Conservation (phyloP, 2,888 invertebrate genomes). For the Drosophila pseudotakahashii region DNA sequence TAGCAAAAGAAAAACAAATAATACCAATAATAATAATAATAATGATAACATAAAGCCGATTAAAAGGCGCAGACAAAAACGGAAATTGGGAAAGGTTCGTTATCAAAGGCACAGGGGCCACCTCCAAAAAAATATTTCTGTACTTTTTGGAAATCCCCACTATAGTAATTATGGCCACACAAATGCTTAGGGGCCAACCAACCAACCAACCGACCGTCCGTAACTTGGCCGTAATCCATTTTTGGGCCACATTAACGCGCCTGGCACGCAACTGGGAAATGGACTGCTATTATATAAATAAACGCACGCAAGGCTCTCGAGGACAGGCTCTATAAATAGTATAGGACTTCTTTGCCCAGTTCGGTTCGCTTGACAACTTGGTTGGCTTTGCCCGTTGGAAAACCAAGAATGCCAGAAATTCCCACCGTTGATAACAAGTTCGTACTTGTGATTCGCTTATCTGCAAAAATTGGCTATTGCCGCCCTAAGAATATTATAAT, state of each 20-base stretch:
- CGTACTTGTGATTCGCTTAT: conserved; percentile 19
- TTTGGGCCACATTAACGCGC: conserved; percentile 25
- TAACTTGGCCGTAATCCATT: conserved; percentile 28
- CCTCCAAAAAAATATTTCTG: neutral
- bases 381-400: conserved; percentile 8
- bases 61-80: conserved; percentile 11
- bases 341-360: neutral
- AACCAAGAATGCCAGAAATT: conserved; percentile 28
- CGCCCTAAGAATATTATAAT: neutral
- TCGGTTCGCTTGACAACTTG: conserved; percentile 14
- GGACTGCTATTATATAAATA: conserved; percentile 50
- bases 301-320: conserved; percentile 36
- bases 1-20: neutral
- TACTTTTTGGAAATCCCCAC: conserved; percentile 58
- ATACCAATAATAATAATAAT: conserved; percentile 4
- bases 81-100: conserved; percentile 38
- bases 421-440: conserved; percentile 22
- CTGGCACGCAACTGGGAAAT: conserved; percentile 33
- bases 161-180: conserved; percentile 27
- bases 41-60: conserved; percentile 25
- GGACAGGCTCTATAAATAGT: conserved; percentile 30
- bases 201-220: neutral
- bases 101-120: conserved; percentile 11
- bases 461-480: conserved; percentile 6
- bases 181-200: conserved; percentile 14